Base-by-base conservation (phyloP, 2,113 vertebrate species). In the Candoia aspera region DNA sequence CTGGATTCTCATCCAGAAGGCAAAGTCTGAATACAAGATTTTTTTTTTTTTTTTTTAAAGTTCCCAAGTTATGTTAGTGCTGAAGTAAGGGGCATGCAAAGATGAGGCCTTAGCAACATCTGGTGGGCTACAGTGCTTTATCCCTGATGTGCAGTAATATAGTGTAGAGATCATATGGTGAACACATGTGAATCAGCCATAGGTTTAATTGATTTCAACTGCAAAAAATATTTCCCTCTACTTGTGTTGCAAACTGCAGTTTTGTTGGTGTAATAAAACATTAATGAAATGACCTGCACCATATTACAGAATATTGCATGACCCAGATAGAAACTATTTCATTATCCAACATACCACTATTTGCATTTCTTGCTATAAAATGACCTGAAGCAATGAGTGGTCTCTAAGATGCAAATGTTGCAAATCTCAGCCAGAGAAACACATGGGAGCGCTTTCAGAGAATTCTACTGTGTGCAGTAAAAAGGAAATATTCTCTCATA, bases 301-400 rank as follows among this genome's bases (percentile, higher is more conserved):
- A 21, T 62, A 23, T 85, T 85, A 26, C 29, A 91, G 57, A 85
- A 59, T 29, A 49, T 91, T 85, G 57, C 79, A 85, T 85, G 90
- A 62, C 83, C 90, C 42, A 85, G 42, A 85, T 85, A 91, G 84
- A 85, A 15, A 91, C 85, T 46, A 62, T 49, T 84, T 91, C 83
- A 91, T 91, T 85, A 91, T 53, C 60, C 42, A 60, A n/a, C 42
- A 62, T 58, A 23, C 17, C 84, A 58, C 23, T 57, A 42, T 85
- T 91, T 91, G 57, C 58, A 85, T 60, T 62, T 29, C 58, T 60
- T 85, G 29, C 90, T 60, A 85, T 60, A 91, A 46, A 85, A 17
- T 91, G 57, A 85, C 90, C 90, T 85, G 90, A 60, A 91, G 90
- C 90, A 85, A 91, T 2, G 57, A 62, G 13, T 64, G 42, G 84